Conservation (phyloP, 1,140 invertebrate species). For the Drosophila setifemur region DNA sequence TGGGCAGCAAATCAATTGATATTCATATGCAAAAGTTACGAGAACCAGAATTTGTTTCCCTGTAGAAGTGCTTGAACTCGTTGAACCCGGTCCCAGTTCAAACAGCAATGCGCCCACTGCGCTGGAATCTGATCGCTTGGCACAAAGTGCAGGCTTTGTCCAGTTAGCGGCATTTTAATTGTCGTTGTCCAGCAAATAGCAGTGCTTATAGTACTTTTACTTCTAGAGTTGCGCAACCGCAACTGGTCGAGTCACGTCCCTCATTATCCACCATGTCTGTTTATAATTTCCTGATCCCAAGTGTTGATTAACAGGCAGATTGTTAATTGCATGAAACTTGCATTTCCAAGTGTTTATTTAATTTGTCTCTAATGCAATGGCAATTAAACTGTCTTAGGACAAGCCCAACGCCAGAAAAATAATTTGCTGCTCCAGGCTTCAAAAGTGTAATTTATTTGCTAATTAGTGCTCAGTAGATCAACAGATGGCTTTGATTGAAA, state of each 20-base stretch:
- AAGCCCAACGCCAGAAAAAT: background rate
- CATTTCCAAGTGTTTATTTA: conserved; percentile 14
- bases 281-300: conserved; percentile 47
- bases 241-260: conserved; percentile 32
- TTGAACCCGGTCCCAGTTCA: conserved; percentile 13
- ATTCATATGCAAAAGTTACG: conserved; percentile 20
- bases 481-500: conserved; percentile 29
- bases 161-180: conserved; percentile 50
- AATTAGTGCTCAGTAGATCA: background rate
- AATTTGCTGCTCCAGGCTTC: background rate
- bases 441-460: background rate
- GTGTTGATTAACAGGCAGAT: conserved; percentile 43
- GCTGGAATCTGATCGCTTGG: conserved; percentile 10
- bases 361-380: conserved; percentile 27
- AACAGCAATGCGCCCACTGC: background rate
- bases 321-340: conserved; percentile 54
- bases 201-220: conserved; percentile 22
- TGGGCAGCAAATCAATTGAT: conserved; percentile 33
- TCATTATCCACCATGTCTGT: conserved; percentile 13
- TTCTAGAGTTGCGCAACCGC: background rate
- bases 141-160: conserved; percentile 50
- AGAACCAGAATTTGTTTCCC: conserved; percentile 5
- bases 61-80: conserved; percentile 21
- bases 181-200: background rate
- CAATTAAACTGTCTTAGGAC: conserved; percentile 45